phyloP scores from a whole-genome alignment of 2,113 vertebrate species.

The Thoracochromis brauschi region DNA sequence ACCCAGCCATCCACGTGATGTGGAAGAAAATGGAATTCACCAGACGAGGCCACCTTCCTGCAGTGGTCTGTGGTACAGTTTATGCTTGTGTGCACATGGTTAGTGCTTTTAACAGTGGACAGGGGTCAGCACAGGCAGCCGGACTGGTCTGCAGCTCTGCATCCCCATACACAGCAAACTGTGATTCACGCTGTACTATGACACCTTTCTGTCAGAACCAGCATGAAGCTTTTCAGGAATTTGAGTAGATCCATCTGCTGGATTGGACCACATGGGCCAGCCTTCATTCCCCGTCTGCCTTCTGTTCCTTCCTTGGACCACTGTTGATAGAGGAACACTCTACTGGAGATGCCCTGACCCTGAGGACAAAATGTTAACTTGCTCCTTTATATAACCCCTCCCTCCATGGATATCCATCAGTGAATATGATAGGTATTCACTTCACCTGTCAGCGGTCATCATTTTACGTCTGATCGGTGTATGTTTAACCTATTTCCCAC shows the following conservation, averaged over 20 bases:
- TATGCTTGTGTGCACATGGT: fast-evolving
- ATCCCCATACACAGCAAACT: not conserved
- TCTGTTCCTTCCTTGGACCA: not conserved
- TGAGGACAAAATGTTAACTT: not conserved
- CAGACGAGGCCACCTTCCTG: fast-evolving
- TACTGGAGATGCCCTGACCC: not conserved
- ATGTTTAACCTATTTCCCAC: not conserved
- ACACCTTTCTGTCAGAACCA: not conserved
- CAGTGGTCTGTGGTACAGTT: not conserved
- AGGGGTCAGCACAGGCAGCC: fast-evolving
- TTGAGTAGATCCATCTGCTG: not conserved
- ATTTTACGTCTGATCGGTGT: fast-evolving
- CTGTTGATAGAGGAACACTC: not conserved
- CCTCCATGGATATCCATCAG: not conserved
- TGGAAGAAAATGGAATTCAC: not conserved
- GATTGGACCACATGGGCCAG: not conserved
- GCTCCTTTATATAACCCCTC: not conserved
- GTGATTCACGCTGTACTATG: not conserved
- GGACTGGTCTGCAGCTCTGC: not conserved
- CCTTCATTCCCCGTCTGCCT: not conserved
- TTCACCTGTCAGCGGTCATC: not conserved
- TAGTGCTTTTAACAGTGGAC: not conserved
- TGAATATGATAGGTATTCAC: not conserved
- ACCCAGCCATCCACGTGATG: not conserved
- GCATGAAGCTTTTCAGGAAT: not conserved